A percentile compares a stretch with the other conserved stretches of the same genome.
Evolutionary conservation across 2,888 invertebrate species (phyloP).

Genomic region (Eulithis prunata): DNA sequence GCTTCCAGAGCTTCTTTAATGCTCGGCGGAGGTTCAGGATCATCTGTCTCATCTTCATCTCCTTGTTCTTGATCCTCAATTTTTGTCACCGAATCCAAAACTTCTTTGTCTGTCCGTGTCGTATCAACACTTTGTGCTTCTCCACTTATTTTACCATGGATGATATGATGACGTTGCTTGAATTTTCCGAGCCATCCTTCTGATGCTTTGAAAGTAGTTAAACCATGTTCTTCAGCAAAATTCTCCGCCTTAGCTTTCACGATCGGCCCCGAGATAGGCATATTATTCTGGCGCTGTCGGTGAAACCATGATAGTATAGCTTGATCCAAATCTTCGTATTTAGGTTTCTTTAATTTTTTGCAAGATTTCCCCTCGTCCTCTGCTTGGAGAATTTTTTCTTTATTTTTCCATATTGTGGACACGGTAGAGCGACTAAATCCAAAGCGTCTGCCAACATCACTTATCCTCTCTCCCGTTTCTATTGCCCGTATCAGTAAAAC

Average conservation of each 20-base stretch:
- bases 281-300: constrained; percentile 4
- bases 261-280: constrained; percentile 3
- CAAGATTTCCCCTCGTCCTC: not conserved
- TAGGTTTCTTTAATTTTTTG: constrained; percentile 4
- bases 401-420: not conserved
- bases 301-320: not conserved
- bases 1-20: too few species aligned
- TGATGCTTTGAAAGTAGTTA: constrained; percentile 1
- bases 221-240: not conserved
- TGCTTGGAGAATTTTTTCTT: constrained; percentile 1
- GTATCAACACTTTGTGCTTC: not conserved
- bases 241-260: constrained; percentile 5
- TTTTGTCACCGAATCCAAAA: too few species aligned
- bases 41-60: too few species aligned
- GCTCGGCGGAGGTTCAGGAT: too few species aligned
- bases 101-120: too few species aligned
- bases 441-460: constrained; percentile 5
- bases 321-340: constrained; percentile 2
- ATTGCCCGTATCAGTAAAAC: not conserved
- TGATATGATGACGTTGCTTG: constrained; percentile 4
- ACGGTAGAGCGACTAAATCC: not conserved
- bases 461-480: constrained; percentile 1
- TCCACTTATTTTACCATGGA: not conserved
- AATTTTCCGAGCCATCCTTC: constrained; percentile 10
- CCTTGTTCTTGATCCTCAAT: too few species aligned